Percentiles rank a stretch among this genome's conserved stretches.
Conservation (phyloP, 2,888 invertebrate genomes). For the Cephus rjabovi region DNA sequence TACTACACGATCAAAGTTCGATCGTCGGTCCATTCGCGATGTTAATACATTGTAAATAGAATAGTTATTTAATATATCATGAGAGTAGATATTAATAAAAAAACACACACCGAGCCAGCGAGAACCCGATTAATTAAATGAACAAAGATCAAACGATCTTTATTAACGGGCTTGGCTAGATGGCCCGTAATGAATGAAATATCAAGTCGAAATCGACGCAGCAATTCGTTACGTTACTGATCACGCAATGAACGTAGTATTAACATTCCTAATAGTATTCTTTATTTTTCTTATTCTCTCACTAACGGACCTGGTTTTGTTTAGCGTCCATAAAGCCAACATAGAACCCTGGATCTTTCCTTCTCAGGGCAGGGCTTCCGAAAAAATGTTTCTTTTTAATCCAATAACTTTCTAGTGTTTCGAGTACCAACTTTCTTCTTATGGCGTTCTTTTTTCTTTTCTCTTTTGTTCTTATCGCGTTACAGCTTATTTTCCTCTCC, state of each 20-base stretch:
- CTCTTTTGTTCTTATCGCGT: neutral
- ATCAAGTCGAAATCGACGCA: neutral
- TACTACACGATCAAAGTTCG: neutral
- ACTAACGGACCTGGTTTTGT: neutral
- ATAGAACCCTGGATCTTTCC: neutral
- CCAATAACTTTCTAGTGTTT: neutral
- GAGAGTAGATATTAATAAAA: conserved; percentile 25
- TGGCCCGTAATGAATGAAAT: neutral
- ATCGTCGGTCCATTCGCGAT: conserved; percentile 7
- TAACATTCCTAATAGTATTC: conserved; percentile 30
- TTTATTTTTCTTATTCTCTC: neutral
- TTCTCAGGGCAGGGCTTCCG: neutral
- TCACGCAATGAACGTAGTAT: conserved; percentile 29
- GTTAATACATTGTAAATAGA: conserved; percentile 53
- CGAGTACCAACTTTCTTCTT: neutral
- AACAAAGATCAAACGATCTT: neutral
- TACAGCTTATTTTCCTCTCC: neutral
- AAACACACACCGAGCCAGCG: neutral
- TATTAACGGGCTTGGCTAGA: neutral
- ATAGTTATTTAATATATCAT: conserved; percentile 50
- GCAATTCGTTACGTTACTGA: conserved; percentile 3
- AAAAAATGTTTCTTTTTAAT: neutral
- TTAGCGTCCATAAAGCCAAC: neutral
- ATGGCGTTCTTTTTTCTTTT: neutral
- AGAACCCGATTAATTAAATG: neutral